phyloP scores from a whole-genome alignment of 2,797 vertebrate genomes.

The Paramormyrops hopkinsi region DNA sequence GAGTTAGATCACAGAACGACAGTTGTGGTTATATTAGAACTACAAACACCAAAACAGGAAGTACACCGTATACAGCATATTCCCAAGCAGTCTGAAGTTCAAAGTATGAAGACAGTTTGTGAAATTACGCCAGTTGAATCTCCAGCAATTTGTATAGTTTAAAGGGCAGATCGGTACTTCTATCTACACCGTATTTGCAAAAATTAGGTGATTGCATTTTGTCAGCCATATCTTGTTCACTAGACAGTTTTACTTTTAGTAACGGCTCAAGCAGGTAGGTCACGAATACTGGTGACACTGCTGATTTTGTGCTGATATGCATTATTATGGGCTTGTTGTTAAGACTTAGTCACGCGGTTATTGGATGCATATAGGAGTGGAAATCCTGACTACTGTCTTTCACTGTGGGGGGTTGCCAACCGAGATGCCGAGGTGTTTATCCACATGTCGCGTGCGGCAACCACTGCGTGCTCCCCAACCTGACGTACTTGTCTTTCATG shows the following conservation, averaged over 20 bases:
- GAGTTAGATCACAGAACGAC: not conserved
- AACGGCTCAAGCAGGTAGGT: slow-evolving; percentile 3
- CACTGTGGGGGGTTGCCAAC: not conserved
- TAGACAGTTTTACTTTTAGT: not conserved
- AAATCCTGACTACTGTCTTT: not conserved
- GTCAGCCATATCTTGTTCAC: not conserved
- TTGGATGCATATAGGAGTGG: not conserved
- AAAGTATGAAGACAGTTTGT: slow-evolving; percentile 34
- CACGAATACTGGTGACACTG: not conserved
- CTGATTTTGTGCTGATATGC: slow-evolving; percentile 1
- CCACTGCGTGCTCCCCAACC: not conserved
- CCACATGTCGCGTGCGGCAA: not conserved
- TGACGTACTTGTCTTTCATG: not conserved
- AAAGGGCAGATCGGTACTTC: not conserved
- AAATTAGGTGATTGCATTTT: not conserved
- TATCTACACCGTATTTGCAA: not conserved
- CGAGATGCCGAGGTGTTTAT: not conserved
- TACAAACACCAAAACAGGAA: slow-evolving; percentile 49
- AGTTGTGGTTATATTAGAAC: slow-evolving; percentile 23
- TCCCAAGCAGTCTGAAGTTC: slow-evolving; percentile 20
- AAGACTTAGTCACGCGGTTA: not conserved
- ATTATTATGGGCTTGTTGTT: not conserved
- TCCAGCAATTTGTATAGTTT: not conserved
- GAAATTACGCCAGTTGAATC: not conserved
- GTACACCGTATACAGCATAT: not conserved